These are phyloP conservation scores for Cremastinae sp. DNA, from an alignment of 2,888 invertebrate genomes.

Conservation along the genomic window DNA sequence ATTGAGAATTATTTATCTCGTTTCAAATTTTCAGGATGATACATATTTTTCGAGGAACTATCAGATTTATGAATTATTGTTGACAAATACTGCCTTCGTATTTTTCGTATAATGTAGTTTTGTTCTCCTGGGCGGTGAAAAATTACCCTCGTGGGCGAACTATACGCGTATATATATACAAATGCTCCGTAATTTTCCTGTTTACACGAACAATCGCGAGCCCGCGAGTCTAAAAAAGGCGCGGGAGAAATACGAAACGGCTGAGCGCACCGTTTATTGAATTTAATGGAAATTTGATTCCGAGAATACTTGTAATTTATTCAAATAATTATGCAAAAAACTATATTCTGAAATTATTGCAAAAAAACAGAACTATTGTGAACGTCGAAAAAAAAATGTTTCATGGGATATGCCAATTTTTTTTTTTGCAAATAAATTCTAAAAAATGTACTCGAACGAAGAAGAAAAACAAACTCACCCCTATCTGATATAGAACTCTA, in stretches of 20 bases:
- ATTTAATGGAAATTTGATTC: background rate
- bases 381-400: no score
- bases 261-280: conserved; percentile 31
- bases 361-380: no score
- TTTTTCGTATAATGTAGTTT: background rate
- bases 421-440: conserved; percentile 4
- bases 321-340: no score
- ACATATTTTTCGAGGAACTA: no score
- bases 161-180: conserved; percentile 51
- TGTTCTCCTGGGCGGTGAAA: no score
- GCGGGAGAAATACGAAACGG: conserved; percentile 49
- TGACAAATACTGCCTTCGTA: no score
- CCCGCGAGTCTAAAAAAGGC: conserved; percentile 64
- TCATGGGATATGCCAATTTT: no score
- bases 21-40: no score
- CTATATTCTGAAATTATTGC: no score
- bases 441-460: background rate
- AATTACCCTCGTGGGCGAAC: conserved; percentile 56
- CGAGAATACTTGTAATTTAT: no score
- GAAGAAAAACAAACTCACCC: conserved; percentile 82
- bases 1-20: no score
- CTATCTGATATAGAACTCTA: conserved; percentile 87
- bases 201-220: conserved; percentile 15
- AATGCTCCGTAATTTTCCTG: conserved; percentile 26
- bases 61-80: no score